Percentiles rank a stretch among this genome's conserved stretches.
Conservation (phyloP, 2,113 vertebrate species). For the Xenus cinereus region DNA sequence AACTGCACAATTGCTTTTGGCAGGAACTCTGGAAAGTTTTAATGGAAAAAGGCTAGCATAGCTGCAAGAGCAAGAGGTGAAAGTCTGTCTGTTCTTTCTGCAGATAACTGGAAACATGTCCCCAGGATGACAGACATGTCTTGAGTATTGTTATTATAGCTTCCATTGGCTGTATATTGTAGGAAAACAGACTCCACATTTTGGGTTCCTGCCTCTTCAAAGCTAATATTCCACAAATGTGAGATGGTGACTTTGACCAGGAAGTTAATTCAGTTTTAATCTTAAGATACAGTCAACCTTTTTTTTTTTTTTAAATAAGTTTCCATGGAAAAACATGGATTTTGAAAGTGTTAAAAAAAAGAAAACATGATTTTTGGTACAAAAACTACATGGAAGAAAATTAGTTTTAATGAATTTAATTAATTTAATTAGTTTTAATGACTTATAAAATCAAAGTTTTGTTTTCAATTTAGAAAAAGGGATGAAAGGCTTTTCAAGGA, state of each 20-base stretch:
- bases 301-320: background rate
- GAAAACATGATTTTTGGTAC: background rate
- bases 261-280: background rate
- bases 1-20: background rate
- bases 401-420: background rate
- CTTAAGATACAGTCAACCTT: background rate
- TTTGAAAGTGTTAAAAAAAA: background rate
- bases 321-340: background rate
- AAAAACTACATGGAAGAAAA: background rate
- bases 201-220: background rate
- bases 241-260: background rate
- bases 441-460: background rate
- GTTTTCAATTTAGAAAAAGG: background rate
- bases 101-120: background rate
- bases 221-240: background rate
- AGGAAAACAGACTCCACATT: background rate
- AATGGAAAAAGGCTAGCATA: background rate
- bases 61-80: background rate
- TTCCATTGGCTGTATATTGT: background rate
- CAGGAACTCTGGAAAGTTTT: constrained; percentile 11
- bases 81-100: background rate
- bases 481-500: background rate
- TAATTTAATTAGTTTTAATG: background rate
- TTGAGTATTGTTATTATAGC: background rate
- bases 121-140: background rate